Percentiles rank a stretch among this genome's conserved stretches.
phyloP scores from a whole-genome alignment of 2,797 vertebrate species.

The Balearica regulorum region DNA sequence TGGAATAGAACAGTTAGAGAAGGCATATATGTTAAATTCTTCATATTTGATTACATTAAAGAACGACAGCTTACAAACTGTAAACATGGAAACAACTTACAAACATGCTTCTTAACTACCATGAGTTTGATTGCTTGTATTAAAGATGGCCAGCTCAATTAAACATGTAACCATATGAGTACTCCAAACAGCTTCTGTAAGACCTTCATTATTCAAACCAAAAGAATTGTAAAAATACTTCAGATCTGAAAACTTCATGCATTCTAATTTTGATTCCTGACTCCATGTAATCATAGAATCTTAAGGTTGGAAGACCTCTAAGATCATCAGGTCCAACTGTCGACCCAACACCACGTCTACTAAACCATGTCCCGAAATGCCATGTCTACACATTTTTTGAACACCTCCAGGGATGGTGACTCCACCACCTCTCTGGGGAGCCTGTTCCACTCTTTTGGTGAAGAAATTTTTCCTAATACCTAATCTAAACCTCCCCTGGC shows the following conservation, averaged over 20 bases:
- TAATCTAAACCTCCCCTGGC: too few species aligned
- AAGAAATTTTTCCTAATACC: too few species aligned
- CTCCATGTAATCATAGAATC: neutral
- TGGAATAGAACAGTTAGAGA: slow-evolving; percentile 52
- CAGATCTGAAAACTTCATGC: neutral
- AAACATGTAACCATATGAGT: neutral
- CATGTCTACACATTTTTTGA: too few species aligned
- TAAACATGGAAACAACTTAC: too few species aligned
- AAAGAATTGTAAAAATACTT: neutral
- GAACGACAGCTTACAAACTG: neutral
- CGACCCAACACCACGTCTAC: too few species aligned
- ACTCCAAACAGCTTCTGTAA: neutral
- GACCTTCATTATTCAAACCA: neutral
- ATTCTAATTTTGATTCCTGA: neutral
- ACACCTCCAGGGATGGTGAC: too few species aligned
- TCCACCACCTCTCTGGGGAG: too few species aligned
- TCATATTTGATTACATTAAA: neutral
- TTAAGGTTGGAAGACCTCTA: too few species aligned
- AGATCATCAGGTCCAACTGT: too few species aligned
- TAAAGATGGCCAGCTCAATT: neutral
- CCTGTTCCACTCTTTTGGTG: too few species aligned
- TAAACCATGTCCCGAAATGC: too few species aligned
- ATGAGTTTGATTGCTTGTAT: neutral
- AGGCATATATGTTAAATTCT: neutral
- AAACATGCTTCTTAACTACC: neutral